A percentile compares a stretch with the other conserved stretches of the same genome.
Evolutionary conservation across 2,888 invertebrate genomes (phyloP).

Genomic region (Drosophila macrospina): DNA sequence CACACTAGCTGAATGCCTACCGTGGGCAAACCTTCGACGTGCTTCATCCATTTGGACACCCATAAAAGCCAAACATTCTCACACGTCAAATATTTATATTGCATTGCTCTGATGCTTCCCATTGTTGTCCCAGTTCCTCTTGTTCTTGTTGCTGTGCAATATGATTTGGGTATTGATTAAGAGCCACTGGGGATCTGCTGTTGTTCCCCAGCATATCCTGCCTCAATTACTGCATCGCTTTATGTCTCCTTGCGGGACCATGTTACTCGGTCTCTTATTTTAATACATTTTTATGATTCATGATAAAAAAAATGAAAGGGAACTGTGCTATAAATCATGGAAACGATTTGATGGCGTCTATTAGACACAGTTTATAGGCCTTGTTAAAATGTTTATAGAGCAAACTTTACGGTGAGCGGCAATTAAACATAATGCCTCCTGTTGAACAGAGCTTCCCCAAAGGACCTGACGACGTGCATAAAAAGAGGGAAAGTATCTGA

Average conservation of each 20-base stretch:
- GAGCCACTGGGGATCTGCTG: slow-evolving; percentile 51
- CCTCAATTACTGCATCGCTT: slow-evolving; percentile 71
- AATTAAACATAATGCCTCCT: slow-evolving; percentile 63
- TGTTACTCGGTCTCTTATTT: slow-evolving; percentile 39
- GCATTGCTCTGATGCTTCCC: slow-evolving; percentile 46
- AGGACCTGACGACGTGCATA: slow-evolving; percentile 12
- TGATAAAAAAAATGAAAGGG: slow-evolving; percentile 43
- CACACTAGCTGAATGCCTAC: slow-evolving; percentile 4
- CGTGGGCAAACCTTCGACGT: slow-evolving; percentile 3
- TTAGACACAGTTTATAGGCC: slow-evolving; percentile 66
- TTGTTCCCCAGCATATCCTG: slow-evolving; percentile 31
- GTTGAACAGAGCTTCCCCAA: slow-evolving; percentile 38
- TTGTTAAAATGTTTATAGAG: slow-evolving; percentile 73
- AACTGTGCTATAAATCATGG: slow-evolving; percentile 62
- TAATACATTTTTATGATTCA: slow-evolving; percentile 68
- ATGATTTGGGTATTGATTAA: slow-evolving; percentile 77
- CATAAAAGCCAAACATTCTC: slow-evolving; percentile 73
- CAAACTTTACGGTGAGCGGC: slow-evolving; percentile 67
- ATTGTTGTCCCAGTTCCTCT: slow-evolving; percentile 16
- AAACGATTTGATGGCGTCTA: slow-evolving; percentile 71
- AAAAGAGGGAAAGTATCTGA: slow-evolving; percentile 3
- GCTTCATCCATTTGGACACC: slow-evolving; percentile 36
- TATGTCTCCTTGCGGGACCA: slow-evolving; percentile 55
- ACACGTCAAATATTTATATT: slow-evolving; percentile 80
- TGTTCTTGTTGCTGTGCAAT: slow-evolving; percentile 41